A percentile compares a stretch with the other conserved stretches of the same genome.
Conservation (phyloP, 2,797 vertebrate genomes). For the Choloepus didactylus region DNA sequence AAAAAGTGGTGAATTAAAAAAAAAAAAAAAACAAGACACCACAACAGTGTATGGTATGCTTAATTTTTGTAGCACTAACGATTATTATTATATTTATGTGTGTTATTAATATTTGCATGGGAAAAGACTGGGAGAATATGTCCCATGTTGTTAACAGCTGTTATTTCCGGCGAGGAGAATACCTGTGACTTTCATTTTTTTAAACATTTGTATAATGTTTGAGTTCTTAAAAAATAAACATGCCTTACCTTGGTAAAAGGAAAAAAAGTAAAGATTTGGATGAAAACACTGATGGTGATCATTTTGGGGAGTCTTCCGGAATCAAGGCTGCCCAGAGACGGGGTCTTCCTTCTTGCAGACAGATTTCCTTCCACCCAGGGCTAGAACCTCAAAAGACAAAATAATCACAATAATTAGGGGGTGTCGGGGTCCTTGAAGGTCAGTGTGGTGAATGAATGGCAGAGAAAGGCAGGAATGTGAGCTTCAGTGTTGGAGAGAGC, state of each 20-base stretch:
- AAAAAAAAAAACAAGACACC: too few relatives aligned
- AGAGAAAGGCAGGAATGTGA: neutral
- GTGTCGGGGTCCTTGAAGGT: neutral
- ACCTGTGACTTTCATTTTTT: conserved; percentile 82
- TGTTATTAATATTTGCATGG: conserved; percentile 78
- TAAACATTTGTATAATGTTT: conserved; percentile 75
- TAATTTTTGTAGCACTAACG: conserved; percentile 61
- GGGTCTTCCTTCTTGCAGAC: neutral
- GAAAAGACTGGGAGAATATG: conserved; percentile 79
- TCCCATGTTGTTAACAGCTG: conserved; percentile 82
- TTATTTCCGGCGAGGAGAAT: conserved; percentile 73
- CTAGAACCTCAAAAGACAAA: conserved; percentile 21
- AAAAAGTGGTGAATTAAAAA: conserved; percentile 7
- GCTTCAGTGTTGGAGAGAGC: neutral
- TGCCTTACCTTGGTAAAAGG: conserved; percentile 68
- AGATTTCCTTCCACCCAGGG: neutral
- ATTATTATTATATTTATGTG: conserved; percentile 66
- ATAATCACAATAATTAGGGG: neutral
- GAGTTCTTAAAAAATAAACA: conserved; percentile 79
- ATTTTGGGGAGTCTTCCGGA: neutral
- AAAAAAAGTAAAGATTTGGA: conserved; percentile 35
- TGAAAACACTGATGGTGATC: neutral
- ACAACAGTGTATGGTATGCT: conserved; percentile 3
- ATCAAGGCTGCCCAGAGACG: neutral
- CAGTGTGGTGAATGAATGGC: neutral